Evolutionary conservation across 2,113 vertebrate species (phyloP), one percentile per base, ranked within the genome.

Genomic region (Cromileptes altivelis): DNA sequence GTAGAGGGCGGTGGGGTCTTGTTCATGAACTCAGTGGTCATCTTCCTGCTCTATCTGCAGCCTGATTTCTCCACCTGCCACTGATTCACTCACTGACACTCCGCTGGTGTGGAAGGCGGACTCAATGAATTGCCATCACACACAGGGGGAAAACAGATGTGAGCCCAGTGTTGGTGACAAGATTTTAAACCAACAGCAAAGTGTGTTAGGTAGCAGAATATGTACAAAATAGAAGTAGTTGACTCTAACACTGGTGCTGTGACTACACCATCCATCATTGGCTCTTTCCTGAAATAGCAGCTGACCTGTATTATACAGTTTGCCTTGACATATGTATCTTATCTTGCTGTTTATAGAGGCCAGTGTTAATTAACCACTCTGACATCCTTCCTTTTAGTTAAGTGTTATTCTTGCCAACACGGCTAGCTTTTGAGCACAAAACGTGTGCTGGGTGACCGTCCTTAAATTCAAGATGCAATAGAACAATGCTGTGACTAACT

Each of bases 231-330:
- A 47, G 19, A 69, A 45, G 7, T 7, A 62, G 4, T 2, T 49
- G 53, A 47, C 23, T 49, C 55, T 60, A 52, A 65, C 60, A 42
- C 27, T 17, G 23, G 21, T 25, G 14, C 14, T 52, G 3, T 40
- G 65, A 58, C 56, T 79, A 12, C 57, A 73, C 42, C 42, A 60
- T 52, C 19, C 58, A 74, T 79, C 53, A 72, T 6, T 27, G 42
- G 53, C 37, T 14, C 8, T 18, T 23, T 53, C 12, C 9, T 30
- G 13, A 4, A 50, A 25, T 53, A 49, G 62, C 30, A 25, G 47
- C 55, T 47, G 19, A 55, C 56, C 14, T 56, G 15, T 23, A 37
- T 61, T 62, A 18, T 30, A 8, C 17, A 55, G 27, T 61, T 6
- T 47, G 13, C 78, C 47, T 25, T 55, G n/a, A 21, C 19, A 18